These are phyloP conservation scores for Ferrisia virgata DNA, from an alignment of 2,888 invertebrate species.

Conservation along the genomic window DNA sequence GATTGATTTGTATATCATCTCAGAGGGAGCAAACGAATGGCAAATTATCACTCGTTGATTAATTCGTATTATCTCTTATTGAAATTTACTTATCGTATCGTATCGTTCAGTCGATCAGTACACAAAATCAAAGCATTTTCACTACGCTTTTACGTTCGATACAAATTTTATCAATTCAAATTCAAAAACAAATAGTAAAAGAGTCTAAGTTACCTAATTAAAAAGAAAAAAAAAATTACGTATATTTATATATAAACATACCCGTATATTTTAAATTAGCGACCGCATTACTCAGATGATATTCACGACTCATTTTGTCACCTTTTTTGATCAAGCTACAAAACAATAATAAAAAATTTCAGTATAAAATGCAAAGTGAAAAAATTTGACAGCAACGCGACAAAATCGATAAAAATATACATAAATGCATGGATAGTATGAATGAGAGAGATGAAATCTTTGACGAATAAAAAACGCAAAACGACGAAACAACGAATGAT, in stretches of 20 bases:
- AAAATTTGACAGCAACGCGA: background rate
- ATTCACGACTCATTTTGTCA: slow-evolving; percentile 36
- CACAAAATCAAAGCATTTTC: background rate
- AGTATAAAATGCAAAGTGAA: background rate
- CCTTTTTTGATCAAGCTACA: slow-evolving; percentile 16
- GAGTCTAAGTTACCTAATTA: background rate
- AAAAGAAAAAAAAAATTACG: background rate
- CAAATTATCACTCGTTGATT: background rate
- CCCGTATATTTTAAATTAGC: slow-evolving; percentile 40
- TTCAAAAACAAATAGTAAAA: background rate
- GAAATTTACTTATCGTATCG: background rate
- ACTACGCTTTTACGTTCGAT: background rate
- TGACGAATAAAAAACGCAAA: too few species aligned
- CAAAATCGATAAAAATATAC: too few species aligned
- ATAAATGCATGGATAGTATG: too few species aligned
- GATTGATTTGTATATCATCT: too few species aligned
- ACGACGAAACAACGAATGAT: background rate
- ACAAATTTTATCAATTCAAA: too few species aligned
- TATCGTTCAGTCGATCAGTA: background rate
- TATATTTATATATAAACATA: background rate
- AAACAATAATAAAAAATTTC: background rate
- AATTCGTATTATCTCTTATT: background rate
- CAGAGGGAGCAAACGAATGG: too few species aligned
- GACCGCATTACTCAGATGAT: slow-evolving; percentile 31
- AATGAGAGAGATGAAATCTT: too few species aligned